These are phyloP conservation scores for Arctia plantaginis DNA, from an alignment of 2,888 invertebrate species.

Conservation along the genomic window DNA sequence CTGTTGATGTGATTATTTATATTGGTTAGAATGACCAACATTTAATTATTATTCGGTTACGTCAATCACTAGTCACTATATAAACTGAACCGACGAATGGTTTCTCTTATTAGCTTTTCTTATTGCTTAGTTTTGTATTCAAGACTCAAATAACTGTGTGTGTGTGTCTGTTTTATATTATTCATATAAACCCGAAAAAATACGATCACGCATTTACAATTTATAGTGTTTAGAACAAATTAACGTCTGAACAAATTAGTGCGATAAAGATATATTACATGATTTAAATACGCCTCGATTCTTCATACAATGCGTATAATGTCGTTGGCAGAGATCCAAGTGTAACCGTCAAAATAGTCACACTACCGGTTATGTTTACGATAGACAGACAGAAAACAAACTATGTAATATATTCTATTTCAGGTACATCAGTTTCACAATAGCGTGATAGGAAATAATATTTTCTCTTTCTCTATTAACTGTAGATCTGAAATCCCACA, in stretches of 20 bases:
- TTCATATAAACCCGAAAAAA: not conserved
- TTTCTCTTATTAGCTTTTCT: not conserved
- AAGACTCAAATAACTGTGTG: not conserved
- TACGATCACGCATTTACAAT: not conserved
- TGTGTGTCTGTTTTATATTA: not conserved
- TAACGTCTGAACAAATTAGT: constrained; percentile 29
- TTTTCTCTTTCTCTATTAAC: not conserved
- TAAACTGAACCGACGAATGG: not conserved
- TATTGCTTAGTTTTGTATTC: not conserved
- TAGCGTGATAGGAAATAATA: not conserved
- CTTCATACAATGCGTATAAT: constrained; percentile 23
- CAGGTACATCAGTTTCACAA: constrained; percentile 5
- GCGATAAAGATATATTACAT: constrained; percentile 34
- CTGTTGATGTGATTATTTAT: no score
- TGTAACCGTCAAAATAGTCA: constrained; percentile 42
- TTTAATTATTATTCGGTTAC: not conserved
- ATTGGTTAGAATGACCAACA: no score
- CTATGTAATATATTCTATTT: constrained; percentile 16
- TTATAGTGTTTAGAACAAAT: constrained; percentile 19
- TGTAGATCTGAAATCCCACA: not conserved
- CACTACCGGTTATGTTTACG: constrained; percentile 31
- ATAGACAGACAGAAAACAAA: constrained; percentile 32
- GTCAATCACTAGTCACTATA: not conserved
- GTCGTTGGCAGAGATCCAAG: constrained; percentile 42
- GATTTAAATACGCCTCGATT: constrained; percentile 24